Evolutionary conservation across 2,113 vertebrate genomes (phyloP).

Genomic region (Natator depressus): DNA sequence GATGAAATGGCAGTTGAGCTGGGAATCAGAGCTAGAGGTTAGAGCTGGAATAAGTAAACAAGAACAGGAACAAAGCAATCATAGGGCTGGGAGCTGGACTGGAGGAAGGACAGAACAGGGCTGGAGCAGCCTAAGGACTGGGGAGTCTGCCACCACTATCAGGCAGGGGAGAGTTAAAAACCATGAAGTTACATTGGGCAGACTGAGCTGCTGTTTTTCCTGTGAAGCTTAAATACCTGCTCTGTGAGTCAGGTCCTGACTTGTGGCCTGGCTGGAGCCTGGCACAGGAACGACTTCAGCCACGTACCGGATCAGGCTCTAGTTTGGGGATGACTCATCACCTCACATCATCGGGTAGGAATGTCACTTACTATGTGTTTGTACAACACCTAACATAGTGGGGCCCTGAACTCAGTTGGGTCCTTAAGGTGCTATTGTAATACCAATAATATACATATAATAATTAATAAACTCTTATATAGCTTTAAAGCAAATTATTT

Average conservation of each 20-base stretch:
- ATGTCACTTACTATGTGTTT: fast-evolving
- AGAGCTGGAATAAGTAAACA: background rate
- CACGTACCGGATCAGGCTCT: background rate
- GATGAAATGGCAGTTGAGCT: background rate
- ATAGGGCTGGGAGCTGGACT: background rate
- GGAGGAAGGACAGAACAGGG: too few relatives aligned
- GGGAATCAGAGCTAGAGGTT: background rate
- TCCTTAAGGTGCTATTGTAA: background rate
- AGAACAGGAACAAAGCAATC: background rate
- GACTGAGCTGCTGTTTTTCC: background rate
- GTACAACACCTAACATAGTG: background rate
- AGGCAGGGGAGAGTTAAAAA: background rate
- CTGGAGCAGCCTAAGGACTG: background rate
- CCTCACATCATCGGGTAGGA: background rate
- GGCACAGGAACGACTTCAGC: background rate
- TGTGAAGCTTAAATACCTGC: background rate
- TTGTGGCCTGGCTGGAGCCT: background rate
- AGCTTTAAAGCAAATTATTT: background rate
- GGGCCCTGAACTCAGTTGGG: background rate
- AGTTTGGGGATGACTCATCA: background rate
- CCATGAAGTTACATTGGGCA: background rate
- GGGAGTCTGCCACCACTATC: background rate
- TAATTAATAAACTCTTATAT: background rate
- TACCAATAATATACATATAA: background rate
- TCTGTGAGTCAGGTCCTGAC: background rate